Percentiles rank a stretch among this genome's conserved stretches.
Evolutionary conservation across 2,113 vertebrate species (phyloP).

Genomic region (Catharus bicknelli): DNA sequence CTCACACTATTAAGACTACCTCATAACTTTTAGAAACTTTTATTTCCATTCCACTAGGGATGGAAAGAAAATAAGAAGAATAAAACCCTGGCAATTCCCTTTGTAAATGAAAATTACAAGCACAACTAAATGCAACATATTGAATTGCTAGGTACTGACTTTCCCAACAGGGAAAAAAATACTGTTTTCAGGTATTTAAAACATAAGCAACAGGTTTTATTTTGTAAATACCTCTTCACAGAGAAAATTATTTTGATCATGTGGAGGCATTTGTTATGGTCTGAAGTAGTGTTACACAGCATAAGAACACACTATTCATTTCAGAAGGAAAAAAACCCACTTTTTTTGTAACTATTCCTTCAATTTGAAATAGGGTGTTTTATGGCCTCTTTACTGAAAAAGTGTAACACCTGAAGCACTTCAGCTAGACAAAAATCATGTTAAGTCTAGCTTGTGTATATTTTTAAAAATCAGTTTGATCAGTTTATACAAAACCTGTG

Average conservation of each 20-base stretch:
- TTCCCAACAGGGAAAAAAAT: not conserved
- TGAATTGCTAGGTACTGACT: not conserved
- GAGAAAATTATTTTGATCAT: not conserved
- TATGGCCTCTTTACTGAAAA: not conserved
- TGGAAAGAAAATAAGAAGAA: not conserved
- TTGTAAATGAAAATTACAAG: not conserved
- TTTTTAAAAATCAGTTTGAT: not conserved
- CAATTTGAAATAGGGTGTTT: not conserved
- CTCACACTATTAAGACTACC: not conserved
- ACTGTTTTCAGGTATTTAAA: not conserved
- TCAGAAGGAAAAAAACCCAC: not conserved
- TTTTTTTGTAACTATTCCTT: not conserved
- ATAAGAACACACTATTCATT: not conserved
- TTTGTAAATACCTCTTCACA: not conserved
- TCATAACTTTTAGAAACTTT: not conserved
- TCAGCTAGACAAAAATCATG: not conserved
- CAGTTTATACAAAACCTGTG: not conserved
- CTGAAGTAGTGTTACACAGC: not conserved
- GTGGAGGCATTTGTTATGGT: not conserved
- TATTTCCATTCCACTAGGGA: not conserved
- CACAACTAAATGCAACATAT: not conserved
- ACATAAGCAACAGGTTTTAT: not conserved
- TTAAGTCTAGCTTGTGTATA: accelerated
- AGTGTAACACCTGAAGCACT: not conserved
- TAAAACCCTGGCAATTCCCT: not conserved